phyloP scores from a whole-genome alignment of 1,140 invertebrate species.

The Lepidurus apus region DNA sequence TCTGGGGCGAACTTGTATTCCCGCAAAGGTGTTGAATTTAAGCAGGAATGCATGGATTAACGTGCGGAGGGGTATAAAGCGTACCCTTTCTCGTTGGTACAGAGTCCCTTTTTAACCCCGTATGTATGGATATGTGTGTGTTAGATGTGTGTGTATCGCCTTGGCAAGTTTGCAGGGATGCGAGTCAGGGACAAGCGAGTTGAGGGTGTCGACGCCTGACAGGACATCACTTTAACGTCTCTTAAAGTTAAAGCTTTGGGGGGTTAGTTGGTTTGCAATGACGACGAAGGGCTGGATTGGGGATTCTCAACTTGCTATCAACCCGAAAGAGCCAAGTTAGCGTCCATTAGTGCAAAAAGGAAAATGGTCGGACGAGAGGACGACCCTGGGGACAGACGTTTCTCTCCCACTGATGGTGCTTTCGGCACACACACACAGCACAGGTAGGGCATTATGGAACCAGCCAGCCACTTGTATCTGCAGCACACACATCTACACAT shows the following conservation, averaged over 20 bases:
- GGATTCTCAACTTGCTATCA: conserved; percentile 19
- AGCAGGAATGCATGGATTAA: conserved; percentile 10
- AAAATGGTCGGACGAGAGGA: background rate
- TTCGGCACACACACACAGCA: background rate
- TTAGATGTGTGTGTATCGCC: background rate
- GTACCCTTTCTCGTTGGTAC: background rate
- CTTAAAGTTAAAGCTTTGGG: background rate
- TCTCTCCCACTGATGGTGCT: conserved; percentile 17
- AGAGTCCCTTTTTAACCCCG: background rate
- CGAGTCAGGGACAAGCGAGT: background rate
- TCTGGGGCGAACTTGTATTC: background rate
- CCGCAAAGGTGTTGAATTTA: conserved; percentile 13
- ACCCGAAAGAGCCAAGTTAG: conserved; percentile 19
- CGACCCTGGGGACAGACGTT: background rate
- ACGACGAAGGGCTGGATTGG: conserved; percentile 10
- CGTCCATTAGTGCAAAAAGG: conserved; percentile 18
- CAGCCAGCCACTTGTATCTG: conserved; percentile 3
- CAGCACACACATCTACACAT: background rate
- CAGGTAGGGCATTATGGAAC: conserved; percentile 9
- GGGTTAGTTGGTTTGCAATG: conserved; percentile 21
- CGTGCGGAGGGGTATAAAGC: background rate
- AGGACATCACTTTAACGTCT: conserved; percentile 11
- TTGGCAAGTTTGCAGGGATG: background rate
- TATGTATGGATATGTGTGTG: background rate
- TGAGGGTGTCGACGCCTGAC: conserved; percentile 20